Evolutionary conservation across 2,888 invertebrate genomes (phyloP).

Genomic region (Caenorhabditis sp.): DNA sequence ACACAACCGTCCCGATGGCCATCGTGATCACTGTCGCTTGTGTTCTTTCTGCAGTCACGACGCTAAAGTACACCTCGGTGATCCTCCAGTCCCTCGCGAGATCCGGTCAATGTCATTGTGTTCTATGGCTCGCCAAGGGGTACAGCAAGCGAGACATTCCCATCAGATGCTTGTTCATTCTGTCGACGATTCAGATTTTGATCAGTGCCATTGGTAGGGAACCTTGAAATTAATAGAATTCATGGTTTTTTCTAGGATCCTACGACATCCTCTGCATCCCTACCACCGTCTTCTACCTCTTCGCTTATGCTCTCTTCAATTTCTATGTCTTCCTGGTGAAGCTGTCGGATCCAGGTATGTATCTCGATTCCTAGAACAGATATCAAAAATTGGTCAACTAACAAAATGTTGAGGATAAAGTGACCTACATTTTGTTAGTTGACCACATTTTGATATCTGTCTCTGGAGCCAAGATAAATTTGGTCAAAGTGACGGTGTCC

Average conservation of each 20-base stretch:
- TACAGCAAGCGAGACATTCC: slow-evolving; percentile 58
- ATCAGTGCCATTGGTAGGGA: slow-evolving; percentile 50
- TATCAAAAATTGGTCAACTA: no score
- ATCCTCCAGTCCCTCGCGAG: slow-evolving; percentile 58
- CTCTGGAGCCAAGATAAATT: no score
- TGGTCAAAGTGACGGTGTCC: no score
- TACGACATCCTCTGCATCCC: slow-evolving; percentile 66
- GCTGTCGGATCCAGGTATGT: slow-evolving; percentile 28
- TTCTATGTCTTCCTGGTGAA: slow-evolving; percentile 58
- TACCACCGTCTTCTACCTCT: slow-evolving; percentile 51
- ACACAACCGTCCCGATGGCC: slow-evolving; percentile 61
- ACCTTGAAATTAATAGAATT: no score
- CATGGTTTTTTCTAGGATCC: slow-evolving; percentile 28
- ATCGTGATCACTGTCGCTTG: slow-evolving; percentile 55
- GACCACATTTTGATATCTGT: no score
- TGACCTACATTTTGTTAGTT: no score
- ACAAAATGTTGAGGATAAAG: no score
- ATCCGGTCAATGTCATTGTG: slow-evolving; percentile 27
- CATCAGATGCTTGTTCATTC: slow-evolving; percentile 41
- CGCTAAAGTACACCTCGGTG: slow-evolving; percentile 49
- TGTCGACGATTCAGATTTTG: slow-evolving; percentile 48
- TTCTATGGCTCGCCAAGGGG: slow-evolving; percentile 51
- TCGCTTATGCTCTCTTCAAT: slow-evolving; percentile 62
- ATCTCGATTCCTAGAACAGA: no score
- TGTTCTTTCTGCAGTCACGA: slow-evolving; percentile 60